phyloP scores from a whole-genome alignment of 2,888 invertebrate species.

The Acleris sparsana region DNA sequence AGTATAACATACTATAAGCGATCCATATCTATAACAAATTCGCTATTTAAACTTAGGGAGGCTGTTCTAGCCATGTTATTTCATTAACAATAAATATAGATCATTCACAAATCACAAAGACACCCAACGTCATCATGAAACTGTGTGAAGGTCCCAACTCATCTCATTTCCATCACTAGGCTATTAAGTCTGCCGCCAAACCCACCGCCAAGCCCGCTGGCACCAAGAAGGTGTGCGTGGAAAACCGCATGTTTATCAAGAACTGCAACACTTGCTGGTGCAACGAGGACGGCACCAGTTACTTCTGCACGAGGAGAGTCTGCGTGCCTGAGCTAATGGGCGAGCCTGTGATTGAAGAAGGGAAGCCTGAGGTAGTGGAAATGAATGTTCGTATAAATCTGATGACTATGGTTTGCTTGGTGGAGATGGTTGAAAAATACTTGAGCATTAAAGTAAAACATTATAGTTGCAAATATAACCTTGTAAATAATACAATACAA shows the following conservation, averaged over 20 bases:
- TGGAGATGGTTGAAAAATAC: too few species aligned
- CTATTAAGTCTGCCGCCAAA: not conserved
- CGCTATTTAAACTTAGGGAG: too few species aligned
- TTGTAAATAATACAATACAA: too few species aligned
- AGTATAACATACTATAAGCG: too few species aligned
- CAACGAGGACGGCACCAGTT: conserved; percentile 76
- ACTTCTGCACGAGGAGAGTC: conserved; percentile 74
- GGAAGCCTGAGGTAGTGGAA: not conserved
- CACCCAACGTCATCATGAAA: not conserved
- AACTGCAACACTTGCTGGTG: conserved; percentile 81
- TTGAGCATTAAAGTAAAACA: too few species aligned
- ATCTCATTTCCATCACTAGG: conserved; percentile 5
- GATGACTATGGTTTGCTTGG: too few species aligned
- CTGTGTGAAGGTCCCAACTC: not conserved
- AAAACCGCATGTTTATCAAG: conserved; percentile 74
- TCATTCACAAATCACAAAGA: too few species aligned
- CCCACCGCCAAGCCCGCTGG: conserved; percentile 35
- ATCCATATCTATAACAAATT: too few species aligned
- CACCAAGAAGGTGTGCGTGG: conserved; percentile 61
- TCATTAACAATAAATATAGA: too few species aligned
- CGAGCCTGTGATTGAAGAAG: conserved; percentile 50
- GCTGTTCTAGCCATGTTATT: too few species aligned
- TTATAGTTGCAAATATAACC: too few species aligned
- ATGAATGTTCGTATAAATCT: too few species aligned
- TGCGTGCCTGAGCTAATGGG: conserved; percentile 64